Evolutionary conservation across 2,113 vertebrate genomes (phyloP).

Genomic region (Prunella fulvescens): DNA sequence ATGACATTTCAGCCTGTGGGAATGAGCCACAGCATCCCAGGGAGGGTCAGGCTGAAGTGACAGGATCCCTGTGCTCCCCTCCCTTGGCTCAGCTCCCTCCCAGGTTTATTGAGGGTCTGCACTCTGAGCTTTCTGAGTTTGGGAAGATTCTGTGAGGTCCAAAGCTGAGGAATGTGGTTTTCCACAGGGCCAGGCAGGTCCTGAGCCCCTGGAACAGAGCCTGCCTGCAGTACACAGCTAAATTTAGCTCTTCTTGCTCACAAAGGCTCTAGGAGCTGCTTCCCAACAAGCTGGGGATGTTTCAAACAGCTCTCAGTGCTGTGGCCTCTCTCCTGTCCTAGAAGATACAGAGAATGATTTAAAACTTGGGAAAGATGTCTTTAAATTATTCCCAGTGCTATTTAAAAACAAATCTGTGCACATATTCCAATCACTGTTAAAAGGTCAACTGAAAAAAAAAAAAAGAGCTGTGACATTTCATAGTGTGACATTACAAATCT

Average conservation of each 20-base stretch:
- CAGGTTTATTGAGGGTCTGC: neutral
- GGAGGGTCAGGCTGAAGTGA: neutral
- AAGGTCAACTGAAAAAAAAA: neutral
- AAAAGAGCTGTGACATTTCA: neutral
- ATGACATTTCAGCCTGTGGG: neutral
- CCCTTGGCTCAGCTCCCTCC: neutral
- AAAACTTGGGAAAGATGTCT: neutral
- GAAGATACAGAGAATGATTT: neutral
- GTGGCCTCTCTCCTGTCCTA: neutral
- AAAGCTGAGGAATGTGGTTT: neutral
- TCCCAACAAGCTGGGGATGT: slow-evolving; percentile 24
- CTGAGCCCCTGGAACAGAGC: neutral
- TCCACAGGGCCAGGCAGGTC: neutral
- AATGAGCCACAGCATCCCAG: neutral
- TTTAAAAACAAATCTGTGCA: neutral
- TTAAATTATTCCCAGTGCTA: neutral
- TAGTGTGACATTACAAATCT: neutral
- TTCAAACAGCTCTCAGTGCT: slow-evolving; percentile 17
- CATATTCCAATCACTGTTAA: neutral
- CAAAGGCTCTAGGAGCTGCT: slow-evolving; percentile 20
- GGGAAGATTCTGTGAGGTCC: neutral
- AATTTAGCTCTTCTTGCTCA: slow-evolving; percentile 50
- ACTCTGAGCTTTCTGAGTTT: neutral
- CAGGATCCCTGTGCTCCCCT: neutral
- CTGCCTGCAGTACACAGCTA: slow-evolving; percentile 37